Evolutionary conservation across 2,888 invertebrate genomes (phyloP), one percentile per base, ranked within the genome.

Genomic region (Mesopsocus fuscifrons): DNA sequence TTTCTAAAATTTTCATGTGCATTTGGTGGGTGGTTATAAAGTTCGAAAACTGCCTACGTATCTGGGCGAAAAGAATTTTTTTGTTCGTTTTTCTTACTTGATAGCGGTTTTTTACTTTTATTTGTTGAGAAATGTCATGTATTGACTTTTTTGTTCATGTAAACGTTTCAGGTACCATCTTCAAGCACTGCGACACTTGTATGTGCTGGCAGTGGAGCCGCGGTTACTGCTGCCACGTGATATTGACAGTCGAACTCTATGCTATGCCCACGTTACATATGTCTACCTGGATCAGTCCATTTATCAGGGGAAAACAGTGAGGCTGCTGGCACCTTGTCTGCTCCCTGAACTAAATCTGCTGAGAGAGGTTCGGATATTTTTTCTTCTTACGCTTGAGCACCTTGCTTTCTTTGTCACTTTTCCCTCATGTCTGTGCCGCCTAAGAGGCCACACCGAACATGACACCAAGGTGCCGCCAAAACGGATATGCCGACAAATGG

Each of bases 131-230:
- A n/a, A n/a, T n/a, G n/a, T n/a, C n/a, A n/a, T n/a, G n/a, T n/a
- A n/a, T n/a, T n/a, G n/a, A n/a, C n/a, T n/a, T n/a, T n/a, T n/a
- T n/a, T n/a, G n/a, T n/a, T n/a, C n/a, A n/a, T n/a, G n/a, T n/a
- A n/a, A n/a, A n/a, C 13, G 45, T 57, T 60, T 9, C 56, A 89
- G 91, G 50, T 94, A 94, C 58, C 97, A 98, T 59, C 66, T 98
- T 44, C 97, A 98, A 71, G 95, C 97, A 0, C 79, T 98, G 55
- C 70, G 97, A 2, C 97, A 98, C 61, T 67, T 98, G 17, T 98
- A 97, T 60, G 92, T 94, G 1, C 59, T 98, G 49, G 95, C 97
- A 0, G 81, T 83, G 1, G 91, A 97, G 56, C 84, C 89, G 0
- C 67, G 97, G 9, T 64, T 97, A 9, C 66, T 98, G 42, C 66